Base-by-base conservation (phyloP, 2,797 vertebrate genomes). In the Podargus strigoides region DNA sequence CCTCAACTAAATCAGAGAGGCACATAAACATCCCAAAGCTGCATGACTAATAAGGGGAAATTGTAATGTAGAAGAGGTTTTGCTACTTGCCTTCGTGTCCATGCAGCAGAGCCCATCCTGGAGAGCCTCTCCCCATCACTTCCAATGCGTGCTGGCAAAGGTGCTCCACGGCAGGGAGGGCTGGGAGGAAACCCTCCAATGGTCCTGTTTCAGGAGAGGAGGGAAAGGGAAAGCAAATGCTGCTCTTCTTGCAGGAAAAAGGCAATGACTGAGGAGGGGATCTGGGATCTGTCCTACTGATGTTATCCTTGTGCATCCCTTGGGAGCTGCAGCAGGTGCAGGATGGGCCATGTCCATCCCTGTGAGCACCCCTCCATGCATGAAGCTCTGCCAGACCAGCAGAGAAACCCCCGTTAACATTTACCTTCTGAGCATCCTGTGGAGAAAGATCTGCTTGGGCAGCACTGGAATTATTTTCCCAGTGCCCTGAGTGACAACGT, bases 91-190 rank as follows among this genome's bases (percentile, higher is more conserved):
- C 69, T 41, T 50, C 6, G 0, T 4, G 30, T 36, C 74, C 2
- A 12, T 4, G 1, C 1, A 3, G 41, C 28, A 28, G 12, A 69
- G 55, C 16, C 28, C 4, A 2, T 68, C 58, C 62, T 10, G 46
- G 36, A 41, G 67, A 49, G 52, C 63, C 12, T 87, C 60, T 63
- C 24, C 70, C 67, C 32, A 12, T 27, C 5, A 1, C 23, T 36
- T 18, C 53, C 5, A 24, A 47, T 0, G 1, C 4, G 0, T 21
- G 28, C 34, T n/a, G 66, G 42, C 0, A 0, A 42, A 53, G 68
- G 22, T 47, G 32, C 8, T 36, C 41, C 2, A 1, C 0, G 4
- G 15, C 3, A 1, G 52, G 23, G 41, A 44, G 59, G 11, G 13
- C 14, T 37, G 52, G 27, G 44, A 68, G 24, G 27, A 26, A 68